Base-by-base conservation (phyloP, 2,113 vertebrate genomes). In the Brachyhypopomus gauderio region DNA sequence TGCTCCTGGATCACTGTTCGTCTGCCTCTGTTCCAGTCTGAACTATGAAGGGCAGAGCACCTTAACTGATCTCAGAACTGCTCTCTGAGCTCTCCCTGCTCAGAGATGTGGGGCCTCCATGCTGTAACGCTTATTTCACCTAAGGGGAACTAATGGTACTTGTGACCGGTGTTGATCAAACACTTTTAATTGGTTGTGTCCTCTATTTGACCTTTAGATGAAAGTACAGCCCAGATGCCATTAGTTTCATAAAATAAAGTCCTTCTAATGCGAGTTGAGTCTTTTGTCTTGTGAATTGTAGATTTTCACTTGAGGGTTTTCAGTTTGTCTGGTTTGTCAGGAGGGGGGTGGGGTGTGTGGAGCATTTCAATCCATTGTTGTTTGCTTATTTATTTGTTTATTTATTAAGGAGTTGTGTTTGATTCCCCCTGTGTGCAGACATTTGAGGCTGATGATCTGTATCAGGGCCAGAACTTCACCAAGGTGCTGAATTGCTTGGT, bases 381-480 rank as follows among this genome's bases (percentile, higher is more conserved):
- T n/a, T n/a, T 41, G 11, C 45, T 82, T 85, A 27, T 48, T 77
- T 73, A 41, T 45, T 82, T 70, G 45, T 3, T 30, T 30, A 3
- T 30, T 30, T 30, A 3, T 30, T 30, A 3, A 22, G 45, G 22
- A 8, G n/a, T 0, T 38, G 2, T 74, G 7, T 36, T 41, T 52
- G 71, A 41, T 38, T 71, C 34, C 72, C 22, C 76, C 1, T 84
- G 60, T 81, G 75, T 92, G 59, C 92, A 96, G 98, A 92, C 96
- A 4, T 99, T 99, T 86, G 98, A 99, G 86, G 95, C 96, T 88
- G 95, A 92, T 91, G 98, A 99, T 88, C 93, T 99, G 84, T 96
- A 96, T 89, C 96, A 97, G 91, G 96, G 96, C 75, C 95, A 96
- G 88, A 97, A 98, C 92, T 97, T 99, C 93, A 93, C 90, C 92